A percentile compares a stretch with the other conserved stretches of the same genome.
These are phyloP conservation scores for Pelodiscus sinensis DNA, from an alignment of 2,113 vertebrate species.

Conservation along the genomic window DNA sequence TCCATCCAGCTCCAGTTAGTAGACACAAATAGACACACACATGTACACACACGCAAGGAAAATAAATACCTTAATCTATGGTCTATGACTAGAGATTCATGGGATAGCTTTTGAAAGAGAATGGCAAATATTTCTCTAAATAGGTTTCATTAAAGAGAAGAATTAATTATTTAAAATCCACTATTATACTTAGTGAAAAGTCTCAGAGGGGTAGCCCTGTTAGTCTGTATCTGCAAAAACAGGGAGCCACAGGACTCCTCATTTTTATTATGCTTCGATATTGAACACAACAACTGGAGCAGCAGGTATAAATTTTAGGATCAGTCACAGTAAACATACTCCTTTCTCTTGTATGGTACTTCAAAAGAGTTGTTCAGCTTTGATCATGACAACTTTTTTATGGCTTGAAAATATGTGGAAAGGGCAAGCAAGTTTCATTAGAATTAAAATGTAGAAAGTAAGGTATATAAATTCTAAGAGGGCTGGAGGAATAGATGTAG, in stretches of 20 bases:
- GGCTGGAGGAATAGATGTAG: conserved; percentile 17
- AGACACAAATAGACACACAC: background rate
- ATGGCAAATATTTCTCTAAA: conserved; percentile 28
- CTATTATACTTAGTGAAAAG: no score
- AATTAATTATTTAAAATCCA: conserved; percentile 26
- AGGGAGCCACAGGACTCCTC: no score
- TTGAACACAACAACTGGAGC: conserved; percentile 25
- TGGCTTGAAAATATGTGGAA: conserved; percentile 46
- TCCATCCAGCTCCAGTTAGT: background rate
- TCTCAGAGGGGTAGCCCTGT: no score
- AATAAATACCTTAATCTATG: background rate
- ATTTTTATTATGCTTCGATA: background rate
- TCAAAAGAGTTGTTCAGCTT: conserved; percentile 27
- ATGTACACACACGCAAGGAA: background rate
- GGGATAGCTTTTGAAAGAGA: conserved; percentile 19
- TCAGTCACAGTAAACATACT: conserved; percentile 47
- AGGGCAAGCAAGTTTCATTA: conserved; percentile 45
- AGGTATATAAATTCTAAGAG: conserved; percentile 41
- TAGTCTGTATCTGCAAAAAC: no score
- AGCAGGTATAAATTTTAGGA: conserved; percentile 56
- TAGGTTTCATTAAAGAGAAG: conserved; percentile 7
- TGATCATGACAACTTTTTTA: conserved; percentile 32
- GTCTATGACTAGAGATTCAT: background rate
- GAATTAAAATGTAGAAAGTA: conserved; percentile 45
- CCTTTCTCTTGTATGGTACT: conserved; percentile 20